Evolutionary conservation across 2,888 invertebrate genomes (phyloP).

Genomic region (Caenorhabditis sp.): DNA sequence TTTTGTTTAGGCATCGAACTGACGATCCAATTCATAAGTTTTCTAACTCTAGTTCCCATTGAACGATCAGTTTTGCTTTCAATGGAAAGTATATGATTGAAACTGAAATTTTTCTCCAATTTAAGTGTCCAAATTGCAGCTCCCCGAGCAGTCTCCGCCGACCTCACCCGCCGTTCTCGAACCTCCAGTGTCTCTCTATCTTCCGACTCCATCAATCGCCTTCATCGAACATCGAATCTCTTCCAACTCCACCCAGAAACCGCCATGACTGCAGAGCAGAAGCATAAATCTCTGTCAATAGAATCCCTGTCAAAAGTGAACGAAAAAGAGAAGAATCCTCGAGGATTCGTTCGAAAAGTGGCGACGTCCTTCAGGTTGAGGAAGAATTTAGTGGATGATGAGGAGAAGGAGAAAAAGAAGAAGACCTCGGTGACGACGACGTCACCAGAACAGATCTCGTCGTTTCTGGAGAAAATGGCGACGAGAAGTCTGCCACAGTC

Average conservation of each 20-base stretch:
- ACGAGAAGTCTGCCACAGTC: slow-evolving; percentile 69
- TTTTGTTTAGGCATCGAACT: too few relatives aligned
- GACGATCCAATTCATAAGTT: too few relatives aligned
- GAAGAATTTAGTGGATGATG: slow-evolving; percentile 40
- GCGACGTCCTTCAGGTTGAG: slow-evolving; percentile 71
- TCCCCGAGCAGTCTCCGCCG: slow-evolving; percentile 28
- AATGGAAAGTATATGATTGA: too few relatives aligned
- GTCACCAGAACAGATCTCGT: slow-evolving; percentile 36
- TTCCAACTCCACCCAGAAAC: slow-evolving; percentile 21
- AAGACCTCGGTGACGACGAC: slow-evolving; percentile 6
- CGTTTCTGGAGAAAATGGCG: slow-evolving; percentile 57
- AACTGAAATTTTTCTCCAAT: too few relatives aligned
- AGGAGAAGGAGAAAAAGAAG: slow-evolving; percentile 24
- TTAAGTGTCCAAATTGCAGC: slow-evolving; percentile 4
- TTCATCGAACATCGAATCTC: slow-evolving; percentile 49
- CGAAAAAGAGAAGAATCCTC: slow-evolving; percentile 51
- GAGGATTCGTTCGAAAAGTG: slow-evolving; percentile 70
- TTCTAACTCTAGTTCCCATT: too few relatives aligned
- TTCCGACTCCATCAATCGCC: slow-evolving; percentile 41
- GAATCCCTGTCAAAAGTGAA: slow-evolving; percentile 58
- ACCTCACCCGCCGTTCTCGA: slow-evolving; percentile 28
- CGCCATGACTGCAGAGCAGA: slow-evolving; percentile 13
- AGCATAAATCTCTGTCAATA: slow-evolving; percentile 58
- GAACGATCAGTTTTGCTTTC: too few relatives aligned
- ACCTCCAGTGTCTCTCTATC: slow-evolving; percentile 37